phyloP scores from a whole-genome alignment of 1,140 invertebrate genomes.

The Oncopodura yosiiana region DNA sequence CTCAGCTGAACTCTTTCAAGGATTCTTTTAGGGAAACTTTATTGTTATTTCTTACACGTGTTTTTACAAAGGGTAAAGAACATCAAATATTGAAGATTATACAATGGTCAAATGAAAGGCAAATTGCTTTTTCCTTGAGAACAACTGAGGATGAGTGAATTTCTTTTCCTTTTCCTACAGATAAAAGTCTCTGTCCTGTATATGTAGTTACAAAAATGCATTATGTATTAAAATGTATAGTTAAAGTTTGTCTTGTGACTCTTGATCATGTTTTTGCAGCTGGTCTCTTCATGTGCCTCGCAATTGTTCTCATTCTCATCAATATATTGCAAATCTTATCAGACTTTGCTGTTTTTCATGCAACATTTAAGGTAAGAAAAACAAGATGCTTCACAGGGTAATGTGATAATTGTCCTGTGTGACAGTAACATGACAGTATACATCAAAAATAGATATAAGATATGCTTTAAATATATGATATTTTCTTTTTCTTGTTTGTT shows the following conservation, averaged over 20 bases:
- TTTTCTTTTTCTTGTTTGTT: too few species aligned
- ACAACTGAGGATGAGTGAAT: neutral
- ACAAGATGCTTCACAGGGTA: neutral
- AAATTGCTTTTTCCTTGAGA: neutral
- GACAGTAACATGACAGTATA: too few species aligned
- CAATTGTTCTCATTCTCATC: conserved; percentile 9
- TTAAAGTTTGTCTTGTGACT: neutral
- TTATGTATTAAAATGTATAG: neutral
- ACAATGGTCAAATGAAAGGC: neutral
- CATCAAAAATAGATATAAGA: neutral
- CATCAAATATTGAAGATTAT: too few species aligned
- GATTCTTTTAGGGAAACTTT: too few species aligned
- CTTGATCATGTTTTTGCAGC: neutral
- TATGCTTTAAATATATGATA: neutral
- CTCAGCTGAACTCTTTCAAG: too few species aligned
- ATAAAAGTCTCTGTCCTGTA: neutral
- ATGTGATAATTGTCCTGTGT: too few species aligned
- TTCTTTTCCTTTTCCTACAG: neutral
- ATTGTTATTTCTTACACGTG: too few species aligned
- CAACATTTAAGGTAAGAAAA: conserved; percentile 12
- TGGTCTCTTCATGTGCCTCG: conserved; percentile 11
- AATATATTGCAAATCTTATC: conserved; percentile 21
- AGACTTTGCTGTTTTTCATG: conserved; percentile 12
- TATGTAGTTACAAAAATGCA: neutral
- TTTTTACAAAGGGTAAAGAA: too few species aligned